phyloP scores from a whole-genome alignment of 1,140 invertebrate species.

The Parasteatoda tepidariorum region DNA sequence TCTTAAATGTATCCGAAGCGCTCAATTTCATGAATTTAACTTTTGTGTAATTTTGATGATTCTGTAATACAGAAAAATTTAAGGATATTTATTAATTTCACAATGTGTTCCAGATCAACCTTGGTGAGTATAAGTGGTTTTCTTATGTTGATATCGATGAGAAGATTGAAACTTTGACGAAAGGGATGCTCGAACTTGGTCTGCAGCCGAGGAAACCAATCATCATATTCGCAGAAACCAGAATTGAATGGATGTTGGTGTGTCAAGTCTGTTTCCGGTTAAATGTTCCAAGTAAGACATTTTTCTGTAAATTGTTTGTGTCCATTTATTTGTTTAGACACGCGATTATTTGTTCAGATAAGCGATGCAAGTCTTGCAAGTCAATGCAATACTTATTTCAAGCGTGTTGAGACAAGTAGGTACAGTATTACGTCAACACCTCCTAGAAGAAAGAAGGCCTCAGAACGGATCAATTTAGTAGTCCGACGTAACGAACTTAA shows the following conservation, averaged over 20 bases:
- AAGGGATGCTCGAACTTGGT: conserved; percentile 76
- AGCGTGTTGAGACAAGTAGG: too few relatives aligned
- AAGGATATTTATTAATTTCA: too few relatives aligned
- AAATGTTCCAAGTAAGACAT: conserved; percentile 65
- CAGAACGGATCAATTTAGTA: too few relatives aligned
- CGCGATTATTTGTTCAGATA: neutral
- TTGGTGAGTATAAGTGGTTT: conserved; percentile 93
- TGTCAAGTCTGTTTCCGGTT: conserved; percentile 74
- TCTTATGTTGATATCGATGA: conserved; percentile 83
- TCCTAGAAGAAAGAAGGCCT: too few relatives aligned
- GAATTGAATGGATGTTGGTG: conserved; percentile 96
- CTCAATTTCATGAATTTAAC: too few relatives aligned
- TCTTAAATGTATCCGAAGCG: too few relatives aligned
- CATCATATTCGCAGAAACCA: conserved; percentile 96
- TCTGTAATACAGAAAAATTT: too few relatives aligned
- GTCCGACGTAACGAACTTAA: too few relatives aligned
- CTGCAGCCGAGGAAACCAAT: conserved; percentile 79
- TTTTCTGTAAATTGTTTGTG: neutral
- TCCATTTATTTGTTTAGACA: neutral
- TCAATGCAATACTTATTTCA: too few relatives aligned
- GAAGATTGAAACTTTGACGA: conserved; percentile 80
- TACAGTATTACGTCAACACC: too few relatives aligned
- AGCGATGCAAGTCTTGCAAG: neutral
- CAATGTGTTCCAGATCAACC: conserved; percentile 61
- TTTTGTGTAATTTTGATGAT: too few relatives aligned